These are phyloP conservation scores for Drosophila ananassae DNA, from an alignment of 1,140 invertebrate genomes.

Conservation along the genomic window DNA sequence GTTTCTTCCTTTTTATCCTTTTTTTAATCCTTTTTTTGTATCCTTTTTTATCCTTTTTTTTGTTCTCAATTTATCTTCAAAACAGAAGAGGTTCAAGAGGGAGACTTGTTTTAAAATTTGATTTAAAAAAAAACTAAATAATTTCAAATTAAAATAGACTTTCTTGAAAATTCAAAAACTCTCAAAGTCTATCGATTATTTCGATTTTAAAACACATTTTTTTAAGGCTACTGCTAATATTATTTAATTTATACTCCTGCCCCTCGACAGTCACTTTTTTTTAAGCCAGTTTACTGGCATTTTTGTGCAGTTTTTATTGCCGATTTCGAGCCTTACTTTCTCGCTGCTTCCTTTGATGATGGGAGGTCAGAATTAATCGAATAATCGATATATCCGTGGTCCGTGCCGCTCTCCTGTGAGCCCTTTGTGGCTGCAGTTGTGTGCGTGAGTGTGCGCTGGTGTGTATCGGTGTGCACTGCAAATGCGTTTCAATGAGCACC, in stretches of 20 bases:
- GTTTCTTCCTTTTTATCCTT: background rate
- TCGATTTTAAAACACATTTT: background rate
- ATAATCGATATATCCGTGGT: constrained; percentile 41
- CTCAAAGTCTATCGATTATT: background rate
- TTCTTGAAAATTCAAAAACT: too few species aligned
- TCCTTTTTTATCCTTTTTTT: background rate
- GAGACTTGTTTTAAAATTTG: too few species aligned
- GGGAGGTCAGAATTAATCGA: constrained; percentile 45
- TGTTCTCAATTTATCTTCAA: too few species aligned
- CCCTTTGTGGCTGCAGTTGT: constrained; percentile 5
- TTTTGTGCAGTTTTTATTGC: background rate
- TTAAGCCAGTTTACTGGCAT: too few species aligned
- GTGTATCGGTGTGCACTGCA: constrained; percentile 40
- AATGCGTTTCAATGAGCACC: constrained; percentile 71
- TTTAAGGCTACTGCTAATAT: background rate
- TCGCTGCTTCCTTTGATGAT: constrained; percentile 14
- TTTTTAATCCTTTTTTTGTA: background rate
- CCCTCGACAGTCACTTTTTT: background rate
- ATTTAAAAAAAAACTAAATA: too few species aligned
- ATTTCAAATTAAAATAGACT: too few species aligned
- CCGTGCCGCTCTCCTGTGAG: background rate
- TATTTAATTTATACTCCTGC: background rate
- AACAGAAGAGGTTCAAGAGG: too few species aligned
- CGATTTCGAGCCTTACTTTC: background rate
- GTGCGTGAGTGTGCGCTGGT: constrained; percentile 4